Evolutionary conservation across 2,797 vertebrate genomes (phyloP), one percentile per base, ranked within the genome.

Genomic region (Rhabdomys pumilio): DNA sequence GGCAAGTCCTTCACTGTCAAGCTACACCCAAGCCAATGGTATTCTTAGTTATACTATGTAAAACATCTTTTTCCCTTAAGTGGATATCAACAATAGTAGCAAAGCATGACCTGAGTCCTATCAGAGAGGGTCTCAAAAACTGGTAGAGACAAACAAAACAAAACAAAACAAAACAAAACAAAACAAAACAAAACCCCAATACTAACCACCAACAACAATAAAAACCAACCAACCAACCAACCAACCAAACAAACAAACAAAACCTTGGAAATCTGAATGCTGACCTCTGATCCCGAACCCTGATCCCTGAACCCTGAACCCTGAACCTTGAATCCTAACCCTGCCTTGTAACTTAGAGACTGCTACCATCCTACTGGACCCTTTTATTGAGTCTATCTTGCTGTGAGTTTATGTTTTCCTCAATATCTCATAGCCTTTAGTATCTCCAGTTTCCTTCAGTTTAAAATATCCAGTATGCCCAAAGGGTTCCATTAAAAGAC

Each of bases 11-110:
- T 31, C 63, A 47, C 59, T 31, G 41, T 44, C 81, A 19, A 55
- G 2, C 91, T 44, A 3, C 47, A 13, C 12, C 19, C 34, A 41
- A 65, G 9, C 26, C 24, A 26, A 72, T 85, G 59, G 9, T n/a
- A 50, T 41, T 67, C 88, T 92, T 91, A 84, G 82, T 84, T 93
- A 47, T 57, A 17, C 77, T 17, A 3, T 44, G 20, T 19, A 94
- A 91, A 59, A 76, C 63, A 67, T 92, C 73, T 90, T 90, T 86
- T 93, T 91, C 20, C 19, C 14, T 38, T 81, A 93, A 89, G 29
- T 59, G 55, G 59, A 41, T 44, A 47, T 79, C 41, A 91, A 31
- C n/a, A 59, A 4, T 29, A 72, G 83, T 10, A 57, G 50, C 15
- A 19, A 67, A 50, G 4, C 67, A 19, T 87, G 50, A 14, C 24